Conservation (phyloP, 1,140 invertebrate species). For the Tetramorium parvispinum region DNA sequence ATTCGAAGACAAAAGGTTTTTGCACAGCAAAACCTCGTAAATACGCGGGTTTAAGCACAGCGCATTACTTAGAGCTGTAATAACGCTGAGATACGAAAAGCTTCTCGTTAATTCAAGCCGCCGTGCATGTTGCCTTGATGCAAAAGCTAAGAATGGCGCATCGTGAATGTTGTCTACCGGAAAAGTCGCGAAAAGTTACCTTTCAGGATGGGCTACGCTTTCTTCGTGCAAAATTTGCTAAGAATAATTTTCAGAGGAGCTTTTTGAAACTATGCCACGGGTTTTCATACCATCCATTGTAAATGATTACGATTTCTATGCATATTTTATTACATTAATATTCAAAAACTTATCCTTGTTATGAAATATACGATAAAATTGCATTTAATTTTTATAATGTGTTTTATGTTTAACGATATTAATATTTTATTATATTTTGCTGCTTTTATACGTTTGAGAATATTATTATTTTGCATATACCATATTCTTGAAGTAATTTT, state of each 20-base stretch:
- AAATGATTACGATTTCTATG: background rate
- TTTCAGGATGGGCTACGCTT: conserved; percentile 13
- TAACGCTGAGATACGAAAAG: conserved; percentile 61
- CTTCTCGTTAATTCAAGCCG: conserved; percentile 67
- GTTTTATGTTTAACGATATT: background rate
- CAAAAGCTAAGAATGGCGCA: conserved; percentile 37
- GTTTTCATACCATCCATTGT: background rate
- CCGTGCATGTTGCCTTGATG: conserved; percentile 11
- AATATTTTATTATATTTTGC: background rate
- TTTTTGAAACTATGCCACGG: background rate
- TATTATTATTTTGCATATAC: conserved; percentile 27
- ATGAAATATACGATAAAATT: background rate
- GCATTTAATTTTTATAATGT: background rate
- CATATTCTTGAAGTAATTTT: conserved; percentile 12
- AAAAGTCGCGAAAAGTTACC: conserved; percentile 56
- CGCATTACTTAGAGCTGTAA: conserved; percentile 65
- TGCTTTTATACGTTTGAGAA: background rate
- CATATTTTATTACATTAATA: background rate
- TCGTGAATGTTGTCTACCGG: conserved; percentile 38
- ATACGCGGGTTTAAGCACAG: conserved; percentile 53
- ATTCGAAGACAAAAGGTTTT: conserved; percentile 62
- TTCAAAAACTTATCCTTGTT: background rate
- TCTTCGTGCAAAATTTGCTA: conserved; percentile 25
- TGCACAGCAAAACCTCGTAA: conserved; percentile 41
- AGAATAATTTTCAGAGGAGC: conserved; percentile 34